Evolutionary conservation across 2,888 invertebrate species (phyloP).

Genomic region (Crematogaster levior): DNA sequence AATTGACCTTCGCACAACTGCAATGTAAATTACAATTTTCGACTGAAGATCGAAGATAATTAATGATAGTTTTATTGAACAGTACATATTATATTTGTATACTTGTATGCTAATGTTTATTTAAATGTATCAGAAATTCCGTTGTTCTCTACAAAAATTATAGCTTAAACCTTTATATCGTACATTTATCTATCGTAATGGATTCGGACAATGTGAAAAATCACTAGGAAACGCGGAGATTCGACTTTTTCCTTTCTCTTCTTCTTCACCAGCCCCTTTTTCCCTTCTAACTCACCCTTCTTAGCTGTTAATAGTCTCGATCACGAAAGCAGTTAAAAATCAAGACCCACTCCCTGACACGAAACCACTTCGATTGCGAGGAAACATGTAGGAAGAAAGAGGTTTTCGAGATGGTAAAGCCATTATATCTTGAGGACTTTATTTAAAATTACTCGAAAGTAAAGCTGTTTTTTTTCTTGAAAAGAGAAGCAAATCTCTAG

Average conservation of each 20-base stretch:
- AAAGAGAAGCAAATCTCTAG: not conserved
- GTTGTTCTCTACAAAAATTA: slow-evolving; percentile 1
- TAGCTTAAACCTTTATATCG: slow-evolving; percentile 50
- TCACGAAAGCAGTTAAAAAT: slow-evolving; percentile 81
- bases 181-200: slow-evolving; percentile 56
- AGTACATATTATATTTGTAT: not conserved
- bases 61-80: not conserved
- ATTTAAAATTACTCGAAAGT: slow-evolving; percentile 46
- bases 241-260: slow-evolving; percentile 42
- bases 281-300: slow-evolving; percentile 47
- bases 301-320: slow-evolving; percentile 78
- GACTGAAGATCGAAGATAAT: not conserved
- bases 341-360: slow-evolving; percentile 68
- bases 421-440: slow-evolving; percentile 36
- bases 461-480: not conserved
- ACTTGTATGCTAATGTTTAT: not conserved
- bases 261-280: slow-evolving; percentile 37
- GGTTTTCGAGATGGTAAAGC: slow-evolving; percentile 31
- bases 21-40: not conserved
- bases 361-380: slow-evolving; percentile 58
- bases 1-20: slow-evolving; percentile 13
- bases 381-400: slow-evolving; percentile 36
- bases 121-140: not conserved
- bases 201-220: slow-evolving; percentile 60
- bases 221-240: slow-evolving; percentile 60